phyloP scores from a whole-genome alignment of 92 coral and sea anemone genomes.

The Epizoanthus fatuus region DNA sequence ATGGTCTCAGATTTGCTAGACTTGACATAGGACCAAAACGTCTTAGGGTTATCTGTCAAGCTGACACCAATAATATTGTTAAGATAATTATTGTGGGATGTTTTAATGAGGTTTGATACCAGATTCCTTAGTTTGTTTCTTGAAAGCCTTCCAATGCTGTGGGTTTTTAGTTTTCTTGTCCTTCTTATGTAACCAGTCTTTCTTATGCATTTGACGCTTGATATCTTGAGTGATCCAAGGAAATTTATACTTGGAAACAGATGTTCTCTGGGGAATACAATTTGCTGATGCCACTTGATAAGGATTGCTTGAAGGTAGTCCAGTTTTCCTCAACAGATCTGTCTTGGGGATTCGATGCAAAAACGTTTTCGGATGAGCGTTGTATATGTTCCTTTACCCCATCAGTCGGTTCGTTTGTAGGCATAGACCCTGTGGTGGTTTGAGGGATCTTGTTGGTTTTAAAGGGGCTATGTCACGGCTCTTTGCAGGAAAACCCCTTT shows the following conservation, averaged over 20 bases:
- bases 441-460: conserved; percentile 34
- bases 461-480: background rate
- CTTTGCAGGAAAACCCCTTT: too few relatives aligned
- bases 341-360: conserved; percentile 33
- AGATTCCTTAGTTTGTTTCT: conserved; percentile 55
- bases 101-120: conserved; percentile 61
- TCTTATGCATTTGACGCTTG: conserved; percentile 64
- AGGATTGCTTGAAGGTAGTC: conserved; percentile 11
- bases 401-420: conserved; percentile 36
- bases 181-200: conserved; percentile 56
- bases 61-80: conserved; percentile 59
- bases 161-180: conserved; percentile 39
- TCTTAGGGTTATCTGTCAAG: conserved; percentile 56
- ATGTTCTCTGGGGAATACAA: conserved; percentile 49
- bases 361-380: conserved; percentile 14
- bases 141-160: conserved; percentile 55
- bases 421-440: conserved; percentile 40
- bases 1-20: conserved; percentile 54
- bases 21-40: conserved; percentile 59
- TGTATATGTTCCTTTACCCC: conserved; percentile 29
- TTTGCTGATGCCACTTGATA: conserved; percentile 20
- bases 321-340: conserved; percentile 47
- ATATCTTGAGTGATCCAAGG: conserved; percentile 52
- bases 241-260: conserved; percentile 33
- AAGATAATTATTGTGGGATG: conserved; percentile 51